Evolutionary conservation across 2,797 vertebrate genomes (phyloP).

Genomic region (Chelmon rostratus): DNA sequence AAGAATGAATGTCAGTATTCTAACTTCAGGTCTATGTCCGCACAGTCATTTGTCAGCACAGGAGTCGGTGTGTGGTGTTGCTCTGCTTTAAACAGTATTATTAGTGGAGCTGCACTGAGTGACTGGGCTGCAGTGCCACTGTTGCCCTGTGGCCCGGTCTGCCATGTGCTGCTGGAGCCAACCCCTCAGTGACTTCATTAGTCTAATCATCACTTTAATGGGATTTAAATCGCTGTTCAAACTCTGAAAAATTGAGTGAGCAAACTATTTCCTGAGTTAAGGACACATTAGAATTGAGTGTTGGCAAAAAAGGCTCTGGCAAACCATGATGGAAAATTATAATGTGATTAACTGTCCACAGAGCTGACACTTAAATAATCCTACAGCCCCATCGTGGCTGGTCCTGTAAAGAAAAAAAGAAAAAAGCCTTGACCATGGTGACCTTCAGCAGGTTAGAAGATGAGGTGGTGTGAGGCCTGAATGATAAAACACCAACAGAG

Average conservation of each 20-base stretch:
- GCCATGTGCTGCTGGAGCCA: conserved; percentile 29
- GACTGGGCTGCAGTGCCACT: conserved; percentile 29
- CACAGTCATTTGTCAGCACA: background rate
- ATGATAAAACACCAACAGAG: conserved; percentile 1
- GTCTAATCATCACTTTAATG: conserved; percentile 71
- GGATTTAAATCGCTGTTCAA: conserved; percentile 68
- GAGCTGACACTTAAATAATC: conserved; percentile 41
- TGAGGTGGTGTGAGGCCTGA: background rate
- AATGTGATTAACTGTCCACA: conserved; percentile 57
- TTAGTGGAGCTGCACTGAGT: conserved; percentile 19
- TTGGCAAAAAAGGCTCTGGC: conserved; percentile 29
- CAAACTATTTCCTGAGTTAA: conserved; percentile 65
- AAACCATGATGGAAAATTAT: conserved; percentile 46
- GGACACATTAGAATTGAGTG: conserved; percentile 54
- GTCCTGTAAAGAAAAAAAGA: conserved; percentile 18
- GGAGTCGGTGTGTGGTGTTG: conserved; percentile 3
- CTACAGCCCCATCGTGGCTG: background rate
- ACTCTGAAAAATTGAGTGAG: conserved; percentile 63
- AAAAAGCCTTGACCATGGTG: conserved; percentile 5
- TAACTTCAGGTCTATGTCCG: background rate
- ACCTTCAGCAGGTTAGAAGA: conserved; percentile 26
- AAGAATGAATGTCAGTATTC: background rate
- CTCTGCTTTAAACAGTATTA: conserved; percentile 30
- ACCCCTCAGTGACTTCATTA: conserved; percentile 71
- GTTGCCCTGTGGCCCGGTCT: conserved; percentile 13